Conservation (phyloP, 1,140 invertebrate genomes). For the Penaeus chinensis region DNA sequence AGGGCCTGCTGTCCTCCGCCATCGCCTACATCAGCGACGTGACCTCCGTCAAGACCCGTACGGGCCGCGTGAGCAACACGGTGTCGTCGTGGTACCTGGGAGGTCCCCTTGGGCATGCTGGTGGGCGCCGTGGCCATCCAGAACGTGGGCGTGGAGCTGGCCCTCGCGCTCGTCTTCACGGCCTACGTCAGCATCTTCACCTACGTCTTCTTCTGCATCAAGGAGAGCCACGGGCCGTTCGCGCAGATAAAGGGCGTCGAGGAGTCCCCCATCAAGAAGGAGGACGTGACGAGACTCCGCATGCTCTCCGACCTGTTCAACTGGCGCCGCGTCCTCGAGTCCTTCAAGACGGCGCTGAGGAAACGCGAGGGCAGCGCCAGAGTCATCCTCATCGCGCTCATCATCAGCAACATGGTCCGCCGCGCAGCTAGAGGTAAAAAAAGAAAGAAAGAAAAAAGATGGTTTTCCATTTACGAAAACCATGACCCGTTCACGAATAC, state of each 20-base stretch:
- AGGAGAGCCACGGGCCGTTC: constrained; percentile 58
- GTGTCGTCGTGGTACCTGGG: constrained; percentile 58
- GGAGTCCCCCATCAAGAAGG: neutral
- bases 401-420: constrained; percentile 47
- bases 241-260: constrained; percentile 21
- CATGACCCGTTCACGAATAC: neutral
- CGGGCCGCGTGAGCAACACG: constrained; percentile 40
- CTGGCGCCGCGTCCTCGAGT: constrained; percentile 46
- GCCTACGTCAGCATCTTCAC: constrained; percentile 23
- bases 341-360: constrained; percentile 54
- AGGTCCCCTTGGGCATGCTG: constrained; percentile 53
- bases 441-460: neutral
- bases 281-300: constrained; percentile 26
- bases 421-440: constrained; percentile 52
- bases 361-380: constrained; percentile 40
- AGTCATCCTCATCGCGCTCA: constrained; percentile 28
- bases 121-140: constrained; percentile 41
- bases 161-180: constrained; percentile 34
- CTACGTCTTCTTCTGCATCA: constrained; percentile 54
- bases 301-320: constrained; percentile 56
- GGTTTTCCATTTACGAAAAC: neutral
- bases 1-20: constrained; percentile 40
- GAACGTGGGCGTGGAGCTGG: constrained; percentile 33
- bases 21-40: constrained; percentile 56
- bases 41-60: constrained; percentile 39